phyloP scores from a whole-genome alignment of 2,888 invertebrate species.

The Zeuzera pyrina region DNA sequence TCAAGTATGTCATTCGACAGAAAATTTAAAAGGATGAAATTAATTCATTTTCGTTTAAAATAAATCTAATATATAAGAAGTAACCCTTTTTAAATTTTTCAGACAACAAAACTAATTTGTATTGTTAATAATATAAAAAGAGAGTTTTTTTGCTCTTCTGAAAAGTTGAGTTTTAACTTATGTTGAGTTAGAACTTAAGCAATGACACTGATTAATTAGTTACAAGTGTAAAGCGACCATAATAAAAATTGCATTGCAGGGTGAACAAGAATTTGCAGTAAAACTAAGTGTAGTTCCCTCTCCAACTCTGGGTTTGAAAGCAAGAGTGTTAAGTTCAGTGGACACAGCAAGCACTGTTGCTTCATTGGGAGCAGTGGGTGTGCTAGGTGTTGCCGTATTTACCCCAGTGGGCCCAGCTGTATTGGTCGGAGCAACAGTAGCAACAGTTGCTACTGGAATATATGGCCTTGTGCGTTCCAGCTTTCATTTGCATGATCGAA shows the following conservation, averaged over 20 bases:
- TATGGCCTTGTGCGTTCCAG: constrained; percentile 69
- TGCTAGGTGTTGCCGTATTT: constrained; percentile 64
- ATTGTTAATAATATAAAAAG: too few relatives aligned
- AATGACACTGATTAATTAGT: too few relatives aligned
- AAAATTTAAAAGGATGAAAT: too few relatives aligned
- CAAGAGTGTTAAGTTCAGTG: constrained; percentile 48
- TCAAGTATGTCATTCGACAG: too few relatives aligned
- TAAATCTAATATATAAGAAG: too few relatives aligned
- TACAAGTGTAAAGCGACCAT: too few relatives aligned
- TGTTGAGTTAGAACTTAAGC: too few relatives aligned
- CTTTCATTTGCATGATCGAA: constrained; percentile 58
- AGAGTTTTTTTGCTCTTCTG: too few relatives aligned
- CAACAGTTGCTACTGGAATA: constrained; percentile 57
- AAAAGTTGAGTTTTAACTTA: too few relatives aligned
- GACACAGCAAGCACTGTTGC: constrained; percentile 44
- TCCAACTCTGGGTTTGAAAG: constrained; percentile 46
- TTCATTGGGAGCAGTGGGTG: constrained; percentile 59
- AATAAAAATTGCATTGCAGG: constrained; percentile 33
- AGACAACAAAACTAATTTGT: too few relatives aligned
- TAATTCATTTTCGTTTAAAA: too few relatives aligned
- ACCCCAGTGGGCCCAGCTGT: constrained; percentile 65
- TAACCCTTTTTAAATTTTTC: too few relatives aligned
- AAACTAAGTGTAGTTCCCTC: constrained; percentile 53
- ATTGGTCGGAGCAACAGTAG: constrained; percentile 56
- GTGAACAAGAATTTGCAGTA: constrained; percentile 44